These are phyloP conservation scores for Enteromius trimaculatus DNA, from an alignment of 2,797 vertebrate species.

Conservation along the genomic window DNA sequence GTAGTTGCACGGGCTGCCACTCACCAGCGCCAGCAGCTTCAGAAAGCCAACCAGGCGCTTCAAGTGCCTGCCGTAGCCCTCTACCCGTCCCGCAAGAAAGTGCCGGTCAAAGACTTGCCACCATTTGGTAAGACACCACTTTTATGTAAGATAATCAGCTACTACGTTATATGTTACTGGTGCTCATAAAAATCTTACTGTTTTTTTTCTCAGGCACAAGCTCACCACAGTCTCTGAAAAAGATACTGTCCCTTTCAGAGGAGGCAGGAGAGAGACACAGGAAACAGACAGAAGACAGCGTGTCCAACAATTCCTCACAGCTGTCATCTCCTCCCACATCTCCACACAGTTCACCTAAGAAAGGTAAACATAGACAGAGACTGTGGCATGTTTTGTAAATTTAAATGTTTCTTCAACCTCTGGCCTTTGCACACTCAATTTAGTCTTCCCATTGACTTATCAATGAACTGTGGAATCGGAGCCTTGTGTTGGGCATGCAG, in stretches of 20 bases:
- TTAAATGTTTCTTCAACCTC: background rate
- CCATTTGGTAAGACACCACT: conserved; percentile 88
- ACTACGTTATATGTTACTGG: background rate
- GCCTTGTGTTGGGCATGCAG: conserved; percentile 66
- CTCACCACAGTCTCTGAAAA: conserved; percentile 98
- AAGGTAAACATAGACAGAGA: conserved; percentile 80
- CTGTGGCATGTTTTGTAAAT: background rate
- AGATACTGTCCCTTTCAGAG: conserved; percentile 97
- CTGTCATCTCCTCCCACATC: conserved; percentile 95
- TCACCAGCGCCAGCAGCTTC: conserved; percentile 85
- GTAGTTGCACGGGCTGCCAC: conserved; percentile 89
- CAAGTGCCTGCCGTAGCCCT: conserved; percentile 94
- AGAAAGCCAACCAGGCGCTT: conserved; percentile 87
- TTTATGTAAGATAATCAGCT: background rate
- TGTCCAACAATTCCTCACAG: conserved; percentile 93
- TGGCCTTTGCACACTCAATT: background rate
- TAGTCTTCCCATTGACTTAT: background rate
- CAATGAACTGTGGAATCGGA: conserved; percentile 27
- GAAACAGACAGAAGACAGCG: conserved; percentile 86
- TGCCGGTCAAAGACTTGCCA: conserved; percentile 94
- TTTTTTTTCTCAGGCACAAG: conserved; percentile 84
- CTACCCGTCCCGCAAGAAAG: conserved; percentile 95
- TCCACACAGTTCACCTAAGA: conserved; percentile 96
- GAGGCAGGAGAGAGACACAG: conserved; percentile 90
- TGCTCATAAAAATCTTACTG: background rate